Conservation (phyloP, 2,113 vertebrate genomes). For the Dromiciops gliroides region DNA sequence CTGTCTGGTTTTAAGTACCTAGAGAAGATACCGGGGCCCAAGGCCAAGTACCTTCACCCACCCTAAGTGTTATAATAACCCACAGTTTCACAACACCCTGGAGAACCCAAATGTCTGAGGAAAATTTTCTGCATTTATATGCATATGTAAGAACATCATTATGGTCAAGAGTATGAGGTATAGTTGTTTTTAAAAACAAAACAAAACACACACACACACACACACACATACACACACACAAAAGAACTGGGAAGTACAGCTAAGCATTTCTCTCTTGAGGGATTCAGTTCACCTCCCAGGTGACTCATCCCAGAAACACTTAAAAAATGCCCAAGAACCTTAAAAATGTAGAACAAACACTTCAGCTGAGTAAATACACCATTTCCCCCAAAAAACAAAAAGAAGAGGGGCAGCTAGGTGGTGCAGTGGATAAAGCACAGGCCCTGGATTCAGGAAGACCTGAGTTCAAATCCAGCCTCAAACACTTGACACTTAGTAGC, state of each 20-base stretch:
- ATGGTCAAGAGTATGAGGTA: conserved; percentile 24
- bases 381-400: neutral
- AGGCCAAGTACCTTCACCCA: conserved; percentile 75
- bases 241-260: conserved; percentile 58
- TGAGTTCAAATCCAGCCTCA: too few relatives aligned
- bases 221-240: too few relatives aligned
- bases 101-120: conserved; percentile 74
- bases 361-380: neutral
- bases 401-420: too few relatives aligned
- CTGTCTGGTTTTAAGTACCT: conserved; percentile 71
- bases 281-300: neutral
- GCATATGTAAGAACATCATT: conserved; percentile 66
- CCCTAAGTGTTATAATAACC: conserved; percentile 73
- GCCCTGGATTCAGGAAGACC: too few relatives aligned
- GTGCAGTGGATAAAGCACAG: too few relatives aligned
- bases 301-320: conserved; percentile 43
- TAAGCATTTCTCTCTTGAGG: conserved; percentile 52
- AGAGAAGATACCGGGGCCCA: conserved; percentile 70
- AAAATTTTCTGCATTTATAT: conserved; percentile 79
- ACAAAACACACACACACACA: too few relatives aligned
- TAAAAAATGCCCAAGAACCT: conserved; percentile 2
- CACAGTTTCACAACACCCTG: conserved; percentile 77
- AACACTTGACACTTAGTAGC: too few relatives aligned
- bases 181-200: conserved; percentile 40
- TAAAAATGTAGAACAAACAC: neutral